Base-by-base conservation (phyloP, 2,113 vertebrate species). In the Heterotis niloticus region DNA sequence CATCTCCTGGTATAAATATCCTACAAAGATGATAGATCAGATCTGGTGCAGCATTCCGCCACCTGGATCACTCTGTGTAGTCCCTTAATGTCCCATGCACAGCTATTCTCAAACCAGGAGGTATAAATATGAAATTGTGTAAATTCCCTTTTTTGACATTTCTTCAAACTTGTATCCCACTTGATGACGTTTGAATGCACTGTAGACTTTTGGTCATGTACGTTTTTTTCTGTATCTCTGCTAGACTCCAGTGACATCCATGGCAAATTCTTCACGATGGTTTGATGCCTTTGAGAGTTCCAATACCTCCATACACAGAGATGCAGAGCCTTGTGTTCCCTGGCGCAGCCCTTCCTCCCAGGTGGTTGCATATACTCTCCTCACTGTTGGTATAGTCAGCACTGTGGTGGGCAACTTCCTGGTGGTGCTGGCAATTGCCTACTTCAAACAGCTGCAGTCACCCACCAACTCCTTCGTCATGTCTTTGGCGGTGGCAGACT, bases 401-500 rank as follows among this genome's bases (percentile, higher is more conserved):
- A 93, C 92, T 0, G 89, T 94, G 75, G 85, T 91, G 69, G 93
- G 93, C 16, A 94, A 94, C 86, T 82, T 92, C 67, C 84, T 94
- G 72, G 91, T 94, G 64, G 91, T 93, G 29, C 82, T 93, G 23
- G 88, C 93, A 62, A 91, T 94, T 1, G 89, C 87, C 62, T 93
- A 92, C 81, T 94, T 93, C 84, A 92, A 91, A 77, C 90, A 90
- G 78, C 83, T 94, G 20, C 92, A 89, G 81, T 93, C 91, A 0
- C 87, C 90, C 59, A 94, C 92, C 10, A 94, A 94, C 87, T 89
- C 81, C 11, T 94, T 94, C 0, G 90, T 94, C 64, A 84, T 93
- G 88, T 94, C 92, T 0, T 83, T 94, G 44, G 92, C 92, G 0
- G 88, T 94, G 66, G 92, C 93, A 10, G 93, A 94, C 82, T 92